phyloP scores from a whole-genome alignment of 2,113 vertebrate genomes.

The Hemichromis elongatus region DNA sequence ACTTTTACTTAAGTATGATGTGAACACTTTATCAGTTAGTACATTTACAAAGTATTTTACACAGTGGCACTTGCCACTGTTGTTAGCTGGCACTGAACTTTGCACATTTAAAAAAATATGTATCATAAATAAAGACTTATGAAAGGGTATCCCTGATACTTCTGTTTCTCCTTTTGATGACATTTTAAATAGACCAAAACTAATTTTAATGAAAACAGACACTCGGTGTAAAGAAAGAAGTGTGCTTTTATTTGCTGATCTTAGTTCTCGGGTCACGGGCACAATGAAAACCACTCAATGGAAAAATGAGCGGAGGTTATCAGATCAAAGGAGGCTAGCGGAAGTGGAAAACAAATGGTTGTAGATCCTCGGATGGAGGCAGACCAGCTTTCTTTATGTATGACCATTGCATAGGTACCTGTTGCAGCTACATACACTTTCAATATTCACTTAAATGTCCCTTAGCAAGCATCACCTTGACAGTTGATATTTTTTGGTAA shows the following conservation, averaged over 20 bases:
- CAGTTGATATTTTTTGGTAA: no score
- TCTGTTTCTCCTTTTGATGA: not conserved
- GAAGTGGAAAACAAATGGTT: not conserved
- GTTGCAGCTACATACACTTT: no score
- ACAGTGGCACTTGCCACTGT: not conserved
- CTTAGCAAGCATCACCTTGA: no score
- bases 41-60: not conserved
- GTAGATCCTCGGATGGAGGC: not conserved
- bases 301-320: not conserved
- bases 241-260: not conserved
- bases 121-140: no score
- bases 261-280: not conserved
- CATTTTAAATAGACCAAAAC: not conserved
- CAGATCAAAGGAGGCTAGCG: not conserved
- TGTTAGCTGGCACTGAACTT: not conserved
- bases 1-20: not conserved
- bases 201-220: not conserved
- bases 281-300: not conserved
- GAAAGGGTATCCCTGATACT: not conserved
- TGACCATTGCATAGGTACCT: not conserved
- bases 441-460: no score
- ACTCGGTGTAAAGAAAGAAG: not conserved
- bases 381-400: not conserved
- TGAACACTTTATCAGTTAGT: not conserved
- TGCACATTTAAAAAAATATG: not conserved